Base-by-base conservation (phyloP, 1,140 invertebrate species). In the Agrilus planipennis region DNA sequence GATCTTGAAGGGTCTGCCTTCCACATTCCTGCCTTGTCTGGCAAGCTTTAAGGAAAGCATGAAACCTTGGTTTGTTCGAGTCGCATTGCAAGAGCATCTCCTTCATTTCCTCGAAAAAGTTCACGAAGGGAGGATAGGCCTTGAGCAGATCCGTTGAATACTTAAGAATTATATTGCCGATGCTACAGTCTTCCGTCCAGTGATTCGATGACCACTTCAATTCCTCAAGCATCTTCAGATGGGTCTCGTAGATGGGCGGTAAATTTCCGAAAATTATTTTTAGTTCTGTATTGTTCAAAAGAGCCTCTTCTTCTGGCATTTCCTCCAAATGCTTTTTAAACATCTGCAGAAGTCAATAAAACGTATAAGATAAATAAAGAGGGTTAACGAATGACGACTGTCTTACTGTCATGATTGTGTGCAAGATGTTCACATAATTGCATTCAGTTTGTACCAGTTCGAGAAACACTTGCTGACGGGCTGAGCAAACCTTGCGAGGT, bases 251-350 rank as follows among this genome's bases (percentile, higher is more conserved):
- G 53, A 98, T 96, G 18, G 89, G 87, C 35, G 87, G 81, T 57
- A 99, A 75, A 61, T 95, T 91, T 37, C 89, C 89, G 69, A 99
- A 99, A 47, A 98, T 96, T 42, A 89, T 85, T 69, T 91, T 93
- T 18, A 89, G 70, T 73, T 97, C 91, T 18, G 87, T 89, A 48
- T 83, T 83, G 61, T 90, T 89, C 44, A 97, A 70, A 49, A 97
- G 68, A 65, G 81, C 52, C 67, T 80, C 71, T 73, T 88, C 62
- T 73, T 81, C 67, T 21, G 72, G 64, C 64, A 79, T 76, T 47
- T 84, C 76, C 68, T 97, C 92, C 45, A 96, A 69, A 34, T 90
- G 89, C 57, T 81, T 79, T 68, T 94, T 94, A 59, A 95, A 96
- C 61, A 91, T 73, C 89, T 95, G 54, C 9, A 72, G 60, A 42